Evolutionary conservation across 2,888 invertebrate genomes (phyloP), one percentile per base, ranked within the genome.

Genomic region (Phaonia tiefii): DNA sequence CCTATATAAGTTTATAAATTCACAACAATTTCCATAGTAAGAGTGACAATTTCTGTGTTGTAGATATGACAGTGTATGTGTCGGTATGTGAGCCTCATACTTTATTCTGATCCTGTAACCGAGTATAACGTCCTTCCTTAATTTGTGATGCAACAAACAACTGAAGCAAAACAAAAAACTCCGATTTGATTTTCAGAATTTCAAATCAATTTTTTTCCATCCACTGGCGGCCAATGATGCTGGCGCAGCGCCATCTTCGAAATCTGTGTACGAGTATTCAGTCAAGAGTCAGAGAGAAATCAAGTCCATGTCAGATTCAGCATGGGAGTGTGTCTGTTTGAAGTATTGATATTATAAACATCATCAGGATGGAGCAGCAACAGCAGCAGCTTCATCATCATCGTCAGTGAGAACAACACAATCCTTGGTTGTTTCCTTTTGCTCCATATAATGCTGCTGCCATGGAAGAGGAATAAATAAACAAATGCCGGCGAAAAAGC

Each of bases 91-190:
- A 42, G 42, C 51, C 17, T 69, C 42, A 70, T 54, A 20, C 66
- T 46, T 70, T 70, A 56, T 49, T 46, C 60, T 84, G 86, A 79
- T 85, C 86, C 72, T 81, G 81, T 78, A 69, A 78, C 37, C 20
- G 31, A 44, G 63, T 56, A 44, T 13, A 63, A 63, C 71, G 78
- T 81, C 49, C 75, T 81, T 78, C 69, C 78, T 75, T 78, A 72
- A 81, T 78, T 81, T 81, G 81, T 78, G 75, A 81, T 81, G 78
- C 81, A 81, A 72, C 72, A 78, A 81, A 78, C 75, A 78, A 39
- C 63, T 42, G 42, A 63, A 63, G 42, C 13, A 78, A 78, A 31
- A 31, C 3, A 31, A 31, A 31, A 31, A 31, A 31, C 31, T 31
- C 81, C 75, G 75, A 72, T 81, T 81, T 75, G 78, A 78, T 78